These are phyloP conservation scores for Phortica magna DNA, from an alignment of 2,888 invertebrate species.

Conservation along the genomic window DNA sequence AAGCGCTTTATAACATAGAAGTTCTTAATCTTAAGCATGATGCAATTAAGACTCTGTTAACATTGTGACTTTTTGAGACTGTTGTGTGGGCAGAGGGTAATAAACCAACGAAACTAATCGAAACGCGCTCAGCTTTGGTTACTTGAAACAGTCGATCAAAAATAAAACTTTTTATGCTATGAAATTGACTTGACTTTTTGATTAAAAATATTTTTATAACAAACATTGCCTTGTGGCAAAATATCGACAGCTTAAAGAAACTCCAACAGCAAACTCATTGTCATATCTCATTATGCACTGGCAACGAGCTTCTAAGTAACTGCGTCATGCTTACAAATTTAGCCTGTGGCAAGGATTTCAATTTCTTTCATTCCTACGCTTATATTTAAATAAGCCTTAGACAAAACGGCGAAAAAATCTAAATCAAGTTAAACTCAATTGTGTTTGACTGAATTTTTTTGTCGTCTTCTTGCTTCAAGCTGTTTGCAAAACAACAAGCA, in stretches of 20 bases:
- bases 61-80: no score
- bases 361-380: not conserved
- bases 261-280: not conserved
- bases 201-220: not conserved
- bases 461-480: not conserved
- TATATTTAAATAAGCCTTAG: not conserved
- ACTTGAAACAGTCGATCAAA: no score
- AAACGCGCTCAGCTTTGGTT: no score
- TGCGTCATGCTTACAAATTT: not conserved
- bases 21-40: no score
- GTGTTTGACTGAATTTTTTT: conserved; percentile 16
- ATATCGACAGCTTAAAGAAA: not conserved
- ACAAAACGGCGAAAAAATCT: not conserved
- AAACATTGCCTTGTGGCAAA: not conserved
- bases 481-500: conserved; percentile 8
- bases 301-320: not conserved
- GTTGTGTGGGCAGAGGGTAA: no score
- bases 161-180: not conserved
- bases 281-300: not conserved
- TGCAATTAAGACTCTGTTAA: no score
- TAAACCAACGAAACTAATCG: no score
- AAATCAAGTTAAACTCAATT: not conserved
- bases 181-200: not conserved
- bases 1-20: not conserved
- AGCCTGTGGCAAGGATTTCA: conserved; percentile 18